Percentiles rank a stretch among this genome's conserved stretches.
phyloP scores from a whole-genome alignment of 2,888 invertebrate genomes.

The Physocephala rufipes region DNA sequence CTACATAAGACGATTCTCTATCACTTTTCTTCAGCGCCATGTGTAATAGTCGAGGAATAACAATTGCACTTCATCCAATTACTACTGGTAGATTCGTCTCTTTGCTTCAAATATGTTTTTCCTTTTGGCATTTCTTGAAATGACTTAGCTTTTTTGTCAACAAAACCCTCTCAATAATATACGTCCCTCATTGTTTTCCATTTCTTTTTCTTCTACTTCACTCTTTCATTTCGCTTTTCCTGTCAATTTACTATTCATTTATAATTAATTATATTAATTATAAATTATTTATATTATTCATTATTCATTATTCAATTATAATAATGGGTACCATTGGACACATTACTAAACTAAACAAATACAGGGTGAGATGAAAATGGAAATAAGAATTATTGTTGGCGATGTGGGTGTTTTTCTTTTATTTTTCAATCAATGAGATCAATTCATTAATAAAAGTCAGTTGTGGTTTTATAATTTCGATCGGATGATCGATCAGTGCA shows the following conservation, averaged over 20 bases:
- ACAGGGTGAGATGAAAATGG: background rate
- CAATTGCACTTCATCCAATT: conserved; percentile 29
- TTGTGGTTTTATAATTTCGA: too few species aligned
- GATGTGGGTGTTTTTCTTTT: too few species aligned
- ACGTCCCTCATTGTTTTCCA: background rate
- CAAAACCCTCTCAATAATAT: too few species aligned
- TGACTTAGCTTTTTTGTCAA: conserved; percentile 11
- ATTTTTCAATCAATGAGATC: too few species aligned
- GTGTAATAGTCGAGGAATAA: background rate
- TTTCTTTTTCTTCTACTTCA: background rate
- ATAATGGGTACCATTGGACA: background rate
- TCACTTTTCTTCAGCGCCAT: background rate
- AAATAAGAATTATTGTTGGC: background rate
- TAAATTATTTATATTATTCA: too few species aligned
- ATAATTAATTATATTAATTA: too few species aligned
- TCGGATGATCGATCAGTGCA: too few species aligned
- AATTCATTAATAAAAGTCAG: too few species aligned
- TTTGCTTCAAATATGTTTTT: background rate
- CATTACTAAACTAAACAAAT: background rate
- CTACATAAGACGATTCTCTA: too few species aligned
- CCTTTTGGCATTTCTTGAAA: conserved; percentile 8
- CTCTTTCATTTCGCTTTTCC: background rate
- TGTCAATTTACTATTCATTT: background rate
- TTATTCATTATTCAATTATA: background rate
- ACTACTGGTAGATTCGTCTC: background rate